These are phyloP conservation scores for Rhagonycha lutea DNA, from an alignment of 2,888 invertebrate genomes.

Conservation along the genomic window DNA sequence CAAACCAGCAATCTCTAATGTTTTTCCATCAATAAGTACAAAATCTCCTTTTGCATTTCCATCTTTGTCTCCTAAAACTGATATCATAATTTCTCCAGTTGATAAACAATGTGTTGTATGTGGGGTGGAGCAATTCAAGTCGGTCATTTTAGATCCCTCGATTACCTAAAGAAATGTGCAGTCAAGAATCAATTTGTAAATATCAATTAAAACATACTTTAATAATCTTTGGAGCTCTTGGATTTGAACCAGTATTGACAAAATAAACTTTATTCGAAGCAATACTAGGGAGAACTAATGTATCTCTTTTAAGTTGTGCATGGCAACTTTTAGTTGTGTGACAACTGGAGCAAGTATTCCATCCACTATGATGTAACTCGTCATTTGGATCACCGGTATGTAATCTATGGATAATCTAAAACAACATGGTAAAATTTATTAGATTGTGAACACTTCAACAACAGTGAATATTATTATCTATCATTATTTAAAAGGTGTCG, in stretches of 20 bases:
- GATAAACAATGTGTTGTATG: conserved; percentile 95
- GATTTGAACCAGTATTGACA: conserved; percentile 77
- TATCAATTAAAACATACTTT: conserved; percentile 61
- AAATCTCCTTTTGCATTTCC: conserved; percentile 88
- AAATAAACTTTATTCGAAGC: conserved; percentile 83
- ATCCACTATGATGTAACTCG: conserved; percentile 94
- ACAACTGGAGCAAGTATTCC: conserved; percentile 97
- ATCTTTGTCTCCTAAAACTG: conserved; percentile 87
- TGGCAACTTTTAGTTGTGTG: conserved; percentile 56
- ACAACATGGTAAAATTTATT: neutral
- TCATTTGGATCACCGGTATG: conserved; percentile 78
- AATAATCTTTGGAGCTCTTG: conserved; percentile 70
- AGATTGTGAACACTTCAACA: neutral
- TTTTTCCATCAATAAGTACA: conserved; percentile 81
- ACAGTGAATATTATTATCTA: too few species aligned
- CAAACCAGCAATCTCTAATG: conserved; percentile 66
- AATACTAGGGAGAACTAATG: conserved; percentile 81
- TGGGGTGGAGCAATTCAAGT: conserved; percentile 79
- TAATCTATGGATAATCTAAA: conserved; percentile 84
- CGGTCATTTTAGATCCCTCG: conserved; percentile 78
- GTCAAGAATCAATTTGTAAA: neutral
- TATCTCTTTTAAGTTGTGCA: conserved; percentile 66
- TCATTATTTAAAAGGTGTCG: too few species aligned
- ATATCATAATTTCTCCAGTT: conserved; percentile 92
- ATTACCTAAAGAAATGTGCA: conserved; percentile 63